Conservation (phyloP, 2,797 vertebrate genomes). For the Benthosema pterotum region DNA sequence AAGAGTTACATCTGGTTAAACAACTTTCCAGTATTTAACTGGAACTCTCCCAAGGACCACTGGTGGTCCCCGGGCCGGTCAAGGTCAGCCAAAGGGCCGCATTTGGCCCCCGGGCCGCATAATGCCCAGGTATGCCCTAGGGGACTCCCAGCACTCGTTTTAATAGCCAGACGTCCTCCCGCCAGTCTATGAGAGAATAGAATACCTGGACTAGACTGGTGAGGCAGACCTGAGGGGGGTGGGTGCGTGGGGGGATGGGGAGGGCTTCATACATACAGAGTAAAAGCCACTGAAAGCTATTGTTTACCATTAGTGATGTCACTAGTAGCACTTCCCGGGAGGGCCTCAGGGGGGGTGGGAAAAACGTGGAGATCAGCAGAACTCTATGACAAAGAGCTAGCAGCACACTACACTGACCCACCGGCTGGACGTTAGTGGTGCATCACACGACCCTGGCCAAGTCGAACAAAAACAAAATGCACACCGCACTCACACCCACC, state of each 20-base stretch:
- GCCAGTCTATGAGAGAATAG: constrained; percentile 9
- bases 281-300: constrained; percentile 60
- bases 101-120: too few relatives aligned
- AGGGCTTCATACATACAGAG: neutral
- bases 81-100: too few relatives aligned
- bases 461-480: constrained; percentile 56
- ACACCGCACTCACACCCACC: constrained; percentile 6
- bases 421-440: constrained; percentile 51
- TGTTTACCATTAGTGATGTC: constrained; percentile 80
- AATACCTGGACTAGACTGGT: constrained; percentile 46
- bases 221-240: constrained; percentile 30
- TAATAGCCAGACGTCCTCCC: neutral
- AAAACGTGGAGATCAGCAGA: constrained; percentile 78
- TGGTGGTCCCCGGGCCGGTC: too few relatives aligned
- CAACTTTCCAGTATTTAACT: too few relatives aligned
- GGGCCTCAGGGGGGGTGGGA: constrained; percentile 66
- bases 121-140: too few relatives aligned
- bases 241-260: too few relatives aligned
- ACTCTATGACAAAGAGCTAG: constrained; percentile 76
- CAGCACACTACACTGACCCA: constrained; percentile 73
- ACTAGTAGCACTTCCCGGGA: constrained; percentile 76
- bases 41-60: too few relatives aligned
- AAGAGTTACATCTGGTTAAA: too few relatives aligned
- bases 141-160: too few relatives aligned
- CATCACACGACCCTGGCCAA: constrained; percentile 41